Base-by-base conservation (phyloP, 1,140 invertebrate species). In the Sarcophaga bullata region DNA sequence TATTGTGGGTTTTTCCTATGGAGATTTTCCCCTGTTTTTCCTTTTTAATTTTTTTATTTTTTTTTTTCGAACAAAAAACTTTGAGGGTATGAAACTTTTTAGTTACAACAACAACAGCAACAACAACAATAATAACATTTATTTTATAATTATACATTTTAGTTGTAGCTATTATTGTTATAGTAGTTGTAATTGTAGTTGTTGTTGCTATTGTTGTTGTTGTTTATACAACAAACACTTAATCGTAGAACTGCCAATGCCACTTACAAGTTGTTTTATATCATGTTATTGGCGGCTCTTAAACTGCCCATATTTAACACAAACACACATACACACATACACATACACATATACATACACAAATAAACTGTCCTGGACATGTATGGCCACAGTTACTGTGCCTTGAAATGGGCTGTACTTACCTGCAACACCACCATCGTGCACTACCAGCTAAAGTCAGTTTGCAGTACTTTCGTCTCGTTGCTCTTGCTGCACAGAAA, bases 81-180 rank as follows among this genome's bases (percentile, higher is more conserved):
- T 37, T 37, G 4, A 37, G 25, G 25, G 25, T 37, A 37, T 37
- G 25, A 37, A 37, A 37, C 25, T 37, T 37, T 37, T 37, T 37
- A 37, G 25, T 37, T 4, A 37, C 25, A 37, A 37, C 25, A 37
- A 68, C 8, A 49, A 78, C 75, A 48, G 15, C 73, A 76, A 47
- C 73, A 73, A 8, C 75, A 50, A 78, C 75, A 17, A 78, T 47
- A 17, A 78, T 48, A 50, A 52, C 75, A 25, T 19, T 76, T 17
- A 50, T 50, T 52, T 78, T 78, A 78, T 78, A 78, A 78, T 78
- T 78, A 78, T 78, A 78, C 50, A 78, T 78, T 78, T 76, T 37
- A 37, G 58, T 15, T 62, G 58, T 62, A 7, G 58, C 19, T 62
- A 37, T 19, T 72, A 7, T 62, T 17, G 58, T 62, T 62, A 17